Evolutionary conservation across 2,797 vertebrate genomes (phyloP), one percentile per base, ranked within the genome.

Genomic region (Psittacula echo): DNA sequence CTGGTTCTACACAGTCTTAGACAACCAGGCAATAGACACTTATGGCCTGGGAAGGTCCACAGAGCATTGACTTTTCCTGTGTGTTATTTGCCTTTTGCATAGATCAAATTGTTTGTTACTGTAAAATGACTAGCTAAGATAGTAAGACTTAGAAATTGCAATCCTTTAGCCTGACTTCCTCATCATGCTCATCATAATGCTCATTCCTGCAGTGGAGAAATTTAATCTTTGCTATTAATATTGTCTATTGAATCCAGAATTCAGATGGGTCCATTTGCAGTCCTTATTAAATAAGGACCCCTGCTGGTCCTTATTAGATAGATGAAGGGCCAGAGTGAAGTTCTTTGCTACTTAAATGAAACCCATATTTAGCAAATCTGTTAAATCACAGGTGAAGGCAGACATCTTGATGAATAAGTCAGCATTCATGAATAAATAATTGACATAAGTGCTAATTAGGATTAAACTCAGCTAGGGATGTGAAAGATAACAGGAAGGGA

Each of bases 281-380:
- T 77, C 67, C 67, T 91, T 96, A 93, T 90, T 96, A 88, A 96
- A 94, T 94, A 96, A 95, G 95, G 94, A 95, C 84, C 91, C 90
- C 95, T 95, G 90, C 93, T 90, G 83, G 90, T 94, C 93, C 90
- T 95, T 96, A 68, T 94, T 94, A 94, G 83, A 79, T 82, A 94
- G 86, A 94, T 92, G 77, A 94, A 96, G 91, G 90, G 87, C 87
- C 80, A 68, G 32, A 82, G 45, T 32, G 53, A 94, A 92, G 64
- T 71, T 96, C 67, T 90, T 96, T 94, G 94, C 94, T 94, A 89
- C 93, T 91, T 95, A 95, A 96, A 95, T 95, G 91, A 81, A 90
- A 95, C 70, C 39, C 92, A 29, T 78, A 67, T 94, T 96, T 95
- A 94, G 88, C 94, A 95, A 96, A 97, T 76, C 94, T 95, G 80